Evolutionary conservation across 1,140 invertebrate genomes (phyloP).

Genomic region (Musca vetustissima): DNA sequence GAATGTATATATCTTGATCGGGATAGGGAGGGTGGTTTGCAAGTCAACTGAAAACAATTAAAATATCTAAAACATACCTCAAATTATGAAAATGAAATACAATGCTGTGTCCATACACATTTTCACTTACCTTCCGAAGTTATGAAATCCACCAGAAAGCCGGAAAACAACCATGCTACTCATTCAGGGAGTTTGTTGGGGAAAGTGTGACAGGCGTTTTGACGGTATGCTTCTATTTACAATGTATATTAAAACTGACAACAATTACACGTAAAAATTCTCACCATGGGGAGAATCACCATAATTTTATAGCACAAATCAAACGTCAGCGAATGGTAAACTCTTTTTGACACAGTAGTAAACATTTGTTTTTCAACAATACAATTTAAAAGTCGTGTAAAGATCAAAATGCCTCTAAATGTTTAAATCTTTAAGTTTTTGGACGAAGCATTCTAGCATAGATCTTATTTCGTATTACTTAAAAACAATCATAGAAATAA

Average conservation of each 20-base stretch:
- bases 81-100: constrained; percentile 8
- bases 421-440: too few relatives aligned
- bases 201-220: constrained; percentile 9
- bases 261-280: neutral
- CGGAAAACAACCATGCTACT: neutral
- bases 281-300: too few relatives aligned
- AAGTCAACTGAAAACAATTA: neutral
- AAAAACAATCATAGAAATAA: too few relatives aligned
- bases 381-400: too few relatives aligned
- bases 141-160: neutral
- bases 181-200: neutral
- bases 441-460: too few relatives aligned
- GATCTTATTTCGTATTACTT: too few relatives aligned
- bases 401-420: too few relatives aligned
- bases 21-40: neutral
- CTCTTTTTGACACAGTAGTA: too few relatives aligned
- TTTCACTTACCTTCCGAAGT: constrained; percentile 12
- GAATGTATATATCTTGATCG: neutral
- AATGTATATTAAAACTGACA: neutral
- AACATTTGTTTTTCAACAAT: too few relatives aligned
- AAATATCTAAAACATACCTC: neutral
- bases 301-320: too few relatives aligned
- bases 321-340: too few relatives aligned
- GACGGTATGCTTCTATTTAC: neutral
- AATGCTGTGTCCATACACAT: neutral